Evolutionary conservation across 2,797 vertebrate genomes (phyloP), one percentile per base, ranked within the genome.

Genomic region (Podarcis siculus): DNA sequence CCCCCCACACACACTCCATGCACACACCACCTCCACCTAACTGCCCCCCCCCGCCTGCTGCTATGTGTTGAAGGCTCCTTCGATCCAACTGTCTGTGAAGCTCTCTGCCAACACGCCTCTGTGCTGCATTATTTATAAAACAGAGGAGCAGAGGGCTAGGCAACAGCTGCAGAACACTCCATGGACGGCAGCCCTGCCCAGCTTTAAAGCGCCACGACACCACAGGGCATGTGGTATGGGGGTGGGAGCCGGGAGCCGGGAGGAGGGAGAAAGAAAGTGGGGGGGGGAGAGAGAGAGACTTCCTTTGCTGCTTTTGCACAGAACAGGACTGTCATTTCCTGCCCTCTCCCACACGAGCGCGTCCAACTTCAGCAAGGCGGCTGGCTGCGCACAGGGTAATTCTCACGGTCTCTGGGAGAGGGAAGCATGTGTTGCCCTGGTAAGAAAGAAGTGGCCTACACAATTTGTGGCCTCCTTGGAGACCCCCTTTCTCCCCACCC

Each of bases 41-140:
- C 71, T 8, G 30, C 83, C 89, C 86, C 79, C 49, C 39, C 58
- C 72, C 5, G 69, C 82, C 77, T 85, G 84, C 79, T 90, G 89
- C 89, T 82, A 79, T 82, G 80, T 75, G 83, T 82, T 75, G 79
- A 79, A 88, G 86, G 86, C 80, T 88, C 86, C 91, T 90, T 86
- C 76, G 86, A 92, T 71, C 90, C 83, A 82, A 87, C 88, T 82
- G 90, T 72, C 89, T 83, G 86, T 67, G 72, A 1, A 87, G 90
- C 69, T 8, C 75, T 23, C 85, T 94, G 94, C 93, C 94, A 95
- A 67, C 85, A 4, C 80, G 82, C 94, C 94, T 89, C 25, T 73
- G 83, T 58, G 89, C 95, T 95, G 95, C 95, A 96, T 96, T 95
- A 96, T 96, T 96, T 96, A 96, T 96, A 95, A 95, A 96, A 91